Evolutionary conservation across 2,888 invertebrate species (phyloP).

Genomic region (Ferdinandea cuprea): DNA sequence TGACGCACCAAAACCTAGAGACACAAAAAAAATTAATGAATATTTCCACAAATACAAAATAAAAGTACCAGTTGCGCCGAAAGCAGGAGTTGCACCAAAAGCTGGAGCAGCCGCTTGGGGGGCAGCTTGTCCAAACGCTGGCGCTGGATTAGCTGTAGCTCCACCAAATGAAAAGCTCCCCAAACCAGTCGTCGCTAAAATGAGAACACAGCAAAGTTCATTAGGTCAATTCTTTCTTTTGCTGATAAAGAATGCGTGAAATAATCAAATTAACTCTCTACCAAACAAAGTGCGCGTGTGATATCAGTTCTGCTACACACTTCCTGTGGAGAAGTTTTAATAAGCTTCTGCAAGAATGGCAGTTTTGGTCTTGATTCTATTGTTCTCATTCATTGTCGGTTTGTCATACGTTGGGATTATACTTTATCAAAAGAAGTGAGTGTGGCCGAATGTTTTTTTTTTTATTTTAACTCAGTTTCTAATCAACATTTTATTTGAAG

Average conservation of each 20-base stretch:
- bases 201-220: constrained; percentile 35
- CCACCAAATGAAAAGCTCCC: constrained; percentile 82
- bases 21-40: not conserved
- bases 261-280: not conserved
- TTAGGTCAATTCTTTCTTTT: constrained; percentile 36
- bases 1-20: constrained; percentile 77
- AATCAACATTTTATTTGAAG: constrained; percentile 60
- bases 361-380: constrained; percentile 46
- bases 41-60: not conserved
- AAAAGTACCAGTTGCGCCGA: constrained; percentile 68
- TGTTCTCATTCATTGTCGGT: constrained; percentile 59
- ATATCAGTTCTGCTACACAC: constrained; percentile 29
- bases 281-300: not conserved
- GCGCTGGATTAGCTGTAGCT: constrained; percentile 76
- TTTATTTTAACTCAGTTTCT: not conserved
- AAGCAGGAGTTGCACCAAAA: constrained; percentile 73
- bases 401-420: constrained; percentile 75
- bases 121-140: constrained; percentile 77
- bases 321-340: constrained; percentile 18
- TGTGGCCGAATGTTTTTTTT: not conserved
- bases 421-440: constrained; percentile 77
- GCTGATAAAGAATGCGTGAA: constrained; percentile 40
- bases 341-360: constrained; percentile 31
- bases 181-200: constrained; percentile 82
- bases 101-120: constrained; percentile 77